phyloP scores from a whole-genome alignment of 2,113 vertebrate species.

The Tachysurus vachellii region DNA sequence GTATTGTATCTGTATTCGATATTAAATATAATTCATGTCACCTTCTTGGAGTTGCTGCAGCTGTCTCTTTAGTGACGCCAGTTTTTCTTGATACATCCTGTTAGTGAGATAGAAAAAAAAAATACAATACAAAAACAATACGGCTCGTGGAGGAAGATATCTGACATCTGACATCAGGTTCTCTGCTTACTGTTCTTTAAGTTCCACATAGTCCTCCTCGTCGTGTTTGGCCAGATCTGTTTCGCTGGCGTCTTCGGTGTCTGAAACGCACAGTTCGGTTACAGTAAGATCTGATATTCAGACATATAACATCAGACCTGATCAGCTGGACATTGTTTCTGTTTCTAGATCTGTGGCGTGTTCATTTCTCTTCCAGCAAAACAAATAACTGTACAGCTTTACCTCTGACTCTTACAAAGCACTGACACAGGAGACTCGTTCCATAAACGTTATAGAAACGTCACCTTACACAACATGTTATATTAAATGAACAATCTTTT shows the following conservation, averaged over 20 bases:
- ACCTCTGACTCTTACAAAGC: neutral
- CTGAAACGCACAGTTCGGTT: slow-evolving; percentile 63
- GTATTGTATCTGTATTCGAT: too few species aligned
- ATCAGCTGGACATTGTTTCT: neutral
- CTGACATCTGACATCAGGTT: too few species aligned
- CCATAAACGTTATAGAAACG: neutral
- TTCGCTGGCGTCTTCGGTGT: slow-evolving; percentile 98
- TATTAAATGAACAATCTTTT: neutral
- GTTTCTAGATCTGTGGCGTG: neutral
- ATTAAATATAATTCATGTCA: slow-evolving; percentile 51
- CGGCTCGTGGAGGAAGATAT: neutral
- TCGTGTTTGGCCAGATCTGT: slow-evolving; percentile 96
- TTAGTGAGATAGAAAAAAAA: slow-evolving; percentile 48
- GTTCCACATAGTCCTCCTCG: slow-evolving; percentile 95
- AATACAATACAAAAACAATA: neutral
- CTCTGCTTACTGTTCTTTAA: slow-evolving; percentile 94
- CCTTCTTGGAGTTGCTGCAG: slow-evolving; percentile 96
- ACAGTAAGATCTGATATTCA: neutral
- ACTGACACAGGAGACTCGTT: neutral
- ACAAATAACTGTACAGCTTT: neutral
- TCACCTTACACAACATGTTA: neutral
- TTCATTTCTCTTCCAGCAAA: neutral
- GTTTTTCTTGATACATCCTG: slow-evolving; percentile 98
- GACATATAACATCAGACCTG: neutral
- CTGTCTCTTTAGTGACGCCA: slow-evolving; percentile 94